Evolutionary conservation across 64 coral and sea anemone genomes (phyloP).

Genomic region (Trachythela sp.): DNA sequence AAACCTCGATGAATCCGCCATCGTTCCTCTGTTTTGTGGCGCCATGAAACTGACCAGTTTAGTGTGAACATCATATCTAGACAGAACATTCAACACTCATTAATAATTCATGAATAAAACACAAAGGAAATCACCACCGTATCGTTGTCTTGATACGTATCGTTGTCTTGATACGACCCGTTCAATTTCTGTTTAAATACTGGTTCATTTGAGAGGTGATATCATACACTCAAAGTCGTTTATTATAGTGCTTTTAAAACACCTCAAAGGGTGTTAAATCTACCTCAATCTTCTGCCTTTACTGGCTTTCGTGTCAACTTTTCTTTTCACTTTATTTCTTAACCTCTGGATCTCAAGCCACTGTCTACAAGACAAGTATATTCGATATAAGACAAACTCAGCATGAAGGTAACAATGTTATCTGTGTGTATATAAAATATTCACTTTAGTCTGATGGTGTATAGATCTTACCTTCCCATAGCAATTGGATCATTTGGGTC

Average conservation of each 20-base stretch:
- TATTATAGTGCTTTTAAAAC: too few relatives aligned
- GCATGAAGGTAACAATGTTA: neutral
- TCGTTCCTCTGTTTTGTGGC: slow-evolving; percentile 62
- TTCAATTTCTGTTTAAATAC: too few relatives aligned
- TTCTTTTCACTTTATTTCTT: slow-evolving; percentile 75
- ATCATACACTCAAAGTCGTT: too few relatives aligned
- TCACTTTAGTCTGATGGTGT: neutral
- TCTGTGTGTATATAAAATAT: neutral
- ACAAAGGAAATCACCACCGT: too few relatives aligned
- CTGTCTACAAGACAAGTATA: too few relatives aligned
- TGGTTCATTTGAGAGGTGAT: too few relatives aligned
- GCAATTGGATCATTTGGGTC: slow-evolving; percentile 77
- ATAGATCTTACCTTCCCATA: slow-evolving; percentile 93
- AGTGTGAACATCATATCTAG: slow-evolving; percentile 77
- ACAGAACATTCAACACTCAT: too few relatives aligned
- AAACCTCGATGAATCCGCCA: slow-evolving; percentile 82
- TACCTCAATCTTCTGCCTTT: slow-evolving; percentile 91
- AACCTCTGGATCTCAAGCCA: slow-evolving; percentile 94
- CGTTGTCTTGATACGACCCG: too few relatives aligned
- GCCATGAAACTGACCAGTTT: slow-evolving; percentile 96
- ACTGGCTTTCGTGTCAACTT: slow-evolving; percentile 88
- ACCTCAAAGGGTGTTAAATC: neutral
- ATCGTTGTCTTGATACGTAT: too few relatives aligned
- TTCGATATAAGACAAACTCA: too few relatives aligned
- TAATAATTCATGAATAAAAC: neutral